Base-by-base conservation (phyloP, 2,797 vertebrate species). In the Odontamblyopus rebecca region DNA sequence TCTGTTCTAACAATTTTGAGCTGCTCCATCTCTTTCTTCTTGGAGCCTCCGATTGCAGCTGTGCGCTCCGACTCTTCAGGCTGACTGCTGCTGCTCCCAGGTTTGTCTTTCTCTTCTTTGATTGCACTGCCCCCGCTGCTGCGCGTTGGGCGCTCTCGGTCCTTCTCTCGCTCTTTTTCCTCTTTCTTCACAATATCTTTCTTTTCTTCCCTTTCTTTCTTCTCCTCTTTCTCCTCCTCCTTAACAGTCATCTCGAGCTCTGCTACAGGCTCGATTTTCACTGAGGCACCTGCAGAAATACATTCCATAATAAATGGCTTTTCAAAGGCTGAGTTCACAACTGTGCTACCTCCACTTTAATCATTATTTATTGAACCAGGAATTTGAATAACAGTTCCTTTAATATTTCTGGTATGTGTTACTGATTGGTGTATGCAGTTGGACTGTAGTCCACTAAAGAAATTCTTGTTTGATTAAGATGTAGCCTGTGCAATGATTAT, bases 1-100 rank as follows among this genome's bases (percentile, higher is more conserved):
- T 99, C 98, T 30, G 92, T 87, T 78, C 96, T 93, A 77, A 98
- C 75, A 0, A 97, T 96, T 81, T 99, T 98, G 82, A 98, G 94
- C 57, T 95, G 92, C 90, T 99, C 97, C 76, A 96, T 94, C 85
- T 98, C 97, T 72, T 98, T 99, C 85, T 96, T 96, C 94, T 90
- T 98, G 84, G 91, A 96, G 86, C 92, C 96, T 89, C 88, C 94
- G 78, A 89, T 94, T 93, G 77, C 54, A 19, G 93, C 57, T 5
- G 89, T 84, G 3, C 94, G 93, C 62, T 95, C 94, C 15, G 69
- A 61, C 59, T 95, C 94, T 61, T 95, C 94, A 0, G 83, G 85
- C 38, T 94, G 94, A 85, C 85, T 84, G 76, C 93, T 85, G 75
- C 93, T 92, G 86, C 90, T 85, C 5, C 92, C 87, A 0, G 90